Evolutionary conservation across 2,888 invertebrate genomes (phyloP).

Genomic region (Eupsilia transversa): DNA sequence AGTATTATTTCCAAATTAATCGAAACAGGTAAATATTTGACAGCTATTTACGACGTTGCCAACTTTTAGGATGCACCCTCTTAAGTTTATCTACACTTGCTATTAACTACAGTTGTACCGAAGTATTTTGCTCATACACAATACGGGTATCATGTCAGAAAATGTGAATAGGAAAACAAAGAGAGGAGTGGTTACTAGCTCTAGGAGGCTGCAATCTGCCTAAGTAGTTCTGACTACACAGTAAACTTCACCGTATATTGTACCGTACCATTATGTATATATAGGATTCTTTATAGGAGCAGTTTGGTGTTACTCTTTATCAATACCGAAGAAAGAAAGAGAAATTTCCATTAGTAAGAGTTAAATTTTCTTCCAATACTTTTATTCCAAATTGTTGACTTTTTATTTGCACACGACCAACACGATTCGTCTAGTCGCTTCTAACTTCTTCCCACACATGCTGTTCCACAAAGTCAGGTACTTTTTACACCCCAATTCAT

Average conservation of each 20-base stretch:
- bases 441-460: constrained; percentile 37
- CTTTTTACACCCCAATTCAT: constrained; percentile 74
- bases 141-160: constrained; percentile 48
- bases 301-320: neutral
- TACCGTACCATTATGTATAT: neutral
- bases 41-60: too few relatives aligned
- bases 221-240: constrained; percentile 51
- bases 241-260: constrained; percentile 36
- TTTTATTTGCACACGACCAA: constrained; percentile 1
- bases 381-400: constrained; percentile 1
- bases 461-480: constrained; percentile 41
- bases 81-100: neutral
- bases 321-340: neutral
- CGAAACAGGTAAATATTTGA: too few relatives aligned
- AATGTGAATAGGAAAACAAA: constrained; percentile 49
- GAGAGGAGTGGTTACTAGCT: constrained; percentile 38
- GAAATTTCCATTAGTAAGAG: too few relatives aligned
- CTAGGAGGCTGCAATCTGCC: constrained; percentile 43
- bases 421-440: constrained; percentile 28
- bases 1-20: too few relatives aligned
- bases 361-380: too few relatives aligned
- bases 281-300: neutral
- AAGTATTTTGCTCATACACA: constrained; percentile 33
- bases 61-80: too few relatives aligned
- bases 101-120: neutral